A percentile compares a stretch with the other conserved stretches of the same genome.
Evolutionary conservation across 37 sponge, comb jelly and placozoan species (phyloP).

Genomic region (Beroe forskalii): DNA sequence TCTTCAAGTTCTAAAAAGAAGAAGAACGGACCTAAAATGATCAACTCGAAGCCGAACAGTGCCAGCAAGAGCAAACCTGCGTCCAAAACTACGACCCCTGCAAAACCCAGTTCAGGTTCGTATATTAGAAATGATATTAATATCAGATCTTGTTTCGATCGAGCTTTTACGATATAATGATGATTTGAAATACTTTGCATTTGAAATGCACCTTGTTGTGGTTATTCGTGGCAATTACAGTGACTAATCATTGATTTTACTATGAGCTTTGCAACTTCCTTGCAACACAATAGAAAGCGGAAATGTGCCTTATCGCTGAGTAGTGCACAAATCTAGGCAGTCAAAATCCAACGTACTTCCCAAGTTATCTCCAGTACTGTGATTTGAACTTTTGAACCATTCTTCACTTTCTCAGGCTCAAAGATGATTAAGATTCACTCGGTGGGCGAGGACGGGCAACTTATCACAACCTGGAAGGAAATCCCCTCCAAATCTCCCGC

Average conservation of each 20-base stretch:
- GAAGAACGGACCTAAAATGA: not conserved
- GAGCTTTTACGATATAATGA: no score
- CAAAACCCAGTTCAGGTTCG: conserved; percentile 5
- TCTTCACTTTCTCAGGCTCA: not conserved
- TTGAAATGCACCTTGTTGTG: no score
- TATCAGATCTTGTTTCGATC: no score
- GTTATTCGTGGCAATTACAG: no score
- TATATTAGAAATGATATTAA: not conserved
- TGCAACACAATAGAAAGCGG: no score
- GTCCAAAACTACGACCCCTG: not conserved
- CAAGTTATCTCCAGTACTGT: no score
- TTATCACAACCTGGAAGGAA: conserved; percentile 58
- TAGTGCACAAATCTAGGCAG: no score
- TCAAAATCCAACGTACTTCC: no score
- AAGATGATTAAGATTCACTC: conserved; percentile 60
- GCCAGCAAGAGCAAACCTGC: conserved; percentile 4
- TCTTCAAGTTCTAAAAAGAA: not conserved
- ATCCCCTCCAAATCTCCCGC: not conserved
- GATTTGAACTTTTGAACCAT: not conserved
- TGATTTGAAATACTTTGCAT: no score
- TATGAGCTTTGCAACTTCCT: no score
- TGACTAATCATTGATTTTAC: no score
- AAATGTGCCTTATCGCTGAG: no score
- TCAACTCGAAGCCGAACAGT: conserved; percentile 8
- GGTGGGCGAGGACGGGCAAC: conserved; percentile 28